Evolutionary conservation across 1,140 invertebrate genomes (phyloP), one percentile per base, ranked within the genome.

Genomic region (Eumeta japonica): DNA sequence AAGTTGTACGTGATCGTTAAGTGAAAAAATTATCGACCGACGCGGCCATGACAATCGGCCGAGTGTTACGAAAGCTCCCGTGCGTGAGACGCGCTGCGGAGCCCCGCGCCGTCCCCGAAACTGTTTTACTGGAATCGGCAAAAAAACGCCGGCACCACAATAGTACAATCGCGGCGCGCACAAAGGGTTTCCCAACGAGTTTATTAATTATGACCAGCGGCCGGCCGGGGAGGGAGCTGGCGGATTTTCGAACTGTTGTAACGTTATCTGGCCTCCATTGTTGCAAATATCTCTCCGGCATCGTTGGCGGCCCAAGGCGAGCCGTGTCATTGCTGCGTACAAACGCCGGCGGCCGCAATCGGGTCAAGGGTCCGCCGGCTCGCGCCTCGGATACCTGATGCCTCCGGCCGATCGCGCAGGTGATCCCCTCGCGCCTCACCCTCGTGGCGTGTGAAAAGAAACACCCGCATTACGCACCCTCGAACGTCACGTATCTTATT

Each of bases 251-350:
- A 66, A 70, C 63, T 73, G 71, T 64, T 68, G 66, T 62, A 73
- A 73, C 51, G 62, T 71, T 71, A 73, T 73, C 68, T 73, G 66
- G 66, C 66, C 66, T 71, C 68, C 64, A 74, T 74, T 74, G 68
- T 73, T 73, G 68, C 68, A 58, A 71, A 73, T 73, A 73, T n/a
- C n/a, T 73, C 68, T 73, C 66, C 64, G 66, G 62, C 66, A 71
- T 63, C 71, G 65, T 58, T 70, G 68, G 56, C 63, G 58, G 58
- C 62, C 71, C 68, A 71, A 73, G 68, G 68, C 64, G 62, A 73
- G 46, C 65, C 59, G 66, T 73, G 68, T 71, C 68, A 73, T 65
- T 68, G 64, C 68, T 70, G 66, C 62, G 67, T 66, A 64, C 60
- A 65, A 65, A n/a, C 67, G 62, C 52, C 46, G 52, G 39, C 48